Base-by-base conservation (phyloP, 2,888 invertebrate genomes). In the Noctua pronuba region DNA sequence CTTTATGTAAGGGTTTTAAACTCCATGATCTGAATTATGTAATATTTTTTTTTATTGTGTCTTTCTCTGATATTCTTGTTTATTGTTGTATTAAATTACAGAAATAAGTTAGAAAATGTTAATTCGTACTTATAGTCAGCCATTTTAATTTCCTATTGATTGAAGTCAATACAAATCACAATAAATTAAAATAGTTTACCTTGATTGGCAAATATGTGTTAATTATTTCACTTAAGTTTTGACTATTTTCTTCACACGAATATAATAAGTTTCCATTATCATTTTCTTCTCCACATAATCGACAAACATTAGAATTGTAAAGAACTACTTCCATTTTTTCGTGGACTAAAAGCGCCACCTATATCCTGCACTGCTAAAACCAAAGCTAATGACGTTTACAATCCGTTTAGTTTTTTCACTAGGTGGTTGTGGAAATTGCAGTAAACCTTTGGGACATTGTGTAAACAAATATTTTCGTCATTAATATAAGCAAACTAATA, bases 211-310 rank as follows among this genome's bases (percentile, higher is more conserved):
- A 97, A 97, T 98, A 98, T 82, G 97, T 97, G 94, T 98, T 98
- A 84, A 98, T 97, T 91, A 98, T 94, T 85, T 97, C 96, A 94
- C 97, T 96, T 93, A 98, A 96, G 95, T 97, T 97, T 88, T 97
- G 95, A 87, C 97, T 97, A 94, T 97, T 97, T 93, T 97, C 97
- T 87, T 97, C 96, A 84, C 90, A 88, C 41, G 95, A 93, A 95
- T 97, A 98, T 92, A 98, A 95, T 91, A 97, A 95, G 86, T 97
- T 97, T 82, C 98, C 98, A 92, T 97, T 97, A 88, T 97, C 96
- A 95, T 98, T 98, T 96, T 98, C 97, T 95, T 97, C 97, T 35
- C 97, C 98, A 96, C 98, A 98, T 94, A 98, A 97, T 95, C 98
- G 97, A 95, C 98, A 98, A 95, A 98, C 97, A 85, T 97, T 97